Conservation (phyloP, 1,140 invertebrate genomes). For the Caenorhabditis brenneri region DNA sequence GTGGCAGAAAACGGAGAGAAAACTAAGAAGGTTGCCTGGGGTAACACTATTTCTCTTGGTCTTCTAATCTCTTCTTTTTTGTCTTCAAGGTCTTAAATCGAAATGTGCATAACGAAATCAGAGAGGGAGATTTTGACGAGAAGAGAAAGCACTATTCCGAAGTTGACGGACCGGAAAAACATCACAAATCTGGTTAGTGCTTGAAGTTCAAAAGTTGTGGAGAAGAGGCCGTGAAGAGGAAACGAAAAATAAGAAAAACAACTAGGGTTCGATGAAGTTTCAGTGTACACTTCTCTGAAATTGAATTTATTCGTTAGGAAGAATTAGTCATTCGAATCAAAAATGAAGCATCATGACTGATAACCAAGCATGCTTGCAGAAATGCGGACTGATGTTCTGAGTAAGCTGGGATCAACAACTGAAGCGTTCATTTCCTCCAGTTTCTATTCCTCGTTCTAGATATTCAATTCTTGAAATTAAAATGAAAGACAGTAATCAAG, state of each 20-base stretch:
- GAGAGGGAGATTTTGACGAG: not conserved
- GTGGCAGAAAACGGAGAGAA: no score
- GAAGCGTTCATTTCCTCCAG: no score
- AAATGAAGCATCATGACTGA: not conserved
- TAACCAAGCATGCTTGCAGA: no score
- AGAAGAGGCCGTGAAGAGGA: not conserved
- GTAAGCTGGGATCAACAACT: no score
- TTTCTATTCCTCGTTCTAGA: no score
- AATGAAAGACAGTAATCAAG: no score
- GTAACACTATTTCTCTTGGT: not conserved
- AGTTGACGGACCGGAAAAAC: conserved; percentile 28
- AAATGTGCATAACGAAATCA: not conserved
- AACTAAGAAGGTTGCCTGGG: not conserved
- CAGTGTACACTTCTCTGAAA: no score
- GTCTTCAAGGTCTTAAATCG: not conserved
- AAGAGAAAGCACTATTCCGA: not conserved
- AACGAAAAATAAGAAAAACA: not conserved
- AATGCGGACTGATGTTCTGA: no score
- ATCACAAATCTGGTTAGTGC: conserved; percentile 29
- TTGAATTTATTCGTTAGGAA: not conserved
- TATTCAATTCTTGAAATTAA: no score
- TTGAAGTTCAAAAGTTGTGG: not conserved
- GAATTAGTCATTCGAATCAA: not conserved
- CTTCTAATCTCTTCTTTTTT: not conserved
- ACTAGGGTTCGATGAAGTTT: not conserved